Conservation (phyloP, 2,888 invertebrate genomes). For the Aleiodes testaceus region DNA sequence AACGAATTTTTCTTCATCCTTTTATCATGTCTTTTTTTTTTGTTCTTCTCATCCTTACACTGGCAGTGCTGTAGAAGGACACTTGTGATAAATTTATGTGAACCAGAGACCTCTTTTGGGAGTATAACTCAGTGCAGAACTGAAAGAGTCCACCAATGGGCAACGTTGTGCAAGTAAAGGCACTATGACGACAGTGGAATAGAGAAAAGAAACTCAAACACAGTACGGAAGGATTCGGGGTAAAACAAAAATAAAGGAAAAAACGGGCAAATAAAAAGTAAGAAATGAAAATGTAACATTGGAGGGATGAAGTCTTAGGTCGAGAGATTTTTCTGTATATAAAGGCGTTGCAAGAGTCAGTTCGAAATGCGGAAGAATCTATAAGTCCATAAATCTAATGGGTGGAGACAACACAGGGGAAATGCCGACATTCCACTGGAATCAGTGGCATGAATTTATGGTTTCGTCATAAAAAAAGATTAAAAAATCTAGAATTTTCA, state of each 20-base stretch:
- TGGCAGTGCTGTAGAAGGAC: conserved; percentile 45
- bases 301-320: conserved; percentile 51
- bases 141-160: conserved; percentile 44
- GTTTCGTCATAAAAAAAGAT: conserved; percentile 56
- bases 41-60: conserved; percentile 16
- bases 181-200: conserved; percentile 27
- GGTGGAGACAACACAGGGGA: conserved; percentile 46
- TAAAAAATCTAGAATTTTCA: conserved; percentile 24
- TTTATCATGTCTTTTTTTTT: conserved; percentile 18
- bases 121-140: conserved; percentile 56
- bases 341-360: conserved; percentile 45
- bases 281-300: conserved; percentile 50
- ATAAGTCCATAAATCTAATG: conserved; percentile 69
- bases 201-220: conserved; percentile 41
- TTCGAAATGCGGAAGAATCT: conserved; percentile 63
- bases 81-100: conserved; percentile 64
- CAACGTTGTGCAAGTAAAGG: conserved; percentile 21
- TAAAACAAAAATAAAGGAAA: conserved; percentile 49
- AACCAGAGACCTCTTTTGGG: conserved; percentile 59
- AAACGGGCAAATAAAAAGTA: conserved; percentile 49
- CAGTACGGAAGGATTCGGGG: conserved; percentile 42
- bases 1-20: conserved; percentile 27
- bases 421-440: conserved; percentile 48
- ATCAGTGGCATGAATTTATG: conserved; percentile 61
- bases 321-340: conserved; percentile 34